Evolutionary conservation across 30 jellyfish, hydroid and myxozoan genomes (phyloP).

Genomic region (Aurelia sp.): DNA sequence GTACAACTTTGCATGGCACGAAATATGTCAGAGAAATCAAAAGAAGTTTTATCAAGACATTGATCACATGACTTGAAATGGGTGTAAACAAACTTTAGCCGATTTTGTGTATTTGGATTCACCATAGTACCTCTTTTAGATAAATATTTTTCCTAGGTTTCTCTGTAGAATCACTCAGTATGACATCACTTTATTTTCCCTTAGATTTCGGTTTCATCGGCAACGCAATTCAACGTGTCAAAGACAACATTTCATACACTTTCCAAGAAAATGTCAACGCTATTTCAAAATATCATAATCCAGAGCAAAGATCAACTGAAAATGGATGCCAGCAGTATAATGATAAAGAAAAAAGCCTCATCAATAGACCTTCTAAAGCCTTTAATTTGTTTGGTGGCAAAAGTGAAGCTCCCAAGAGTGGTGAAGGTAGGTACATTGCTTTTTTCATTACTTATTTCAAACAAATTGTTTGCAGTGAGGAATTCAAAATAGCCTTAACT

Average conservation of each 20-base stretch:
- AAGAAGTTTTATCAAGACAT: too few species aligned
- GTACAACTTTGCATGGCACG: too few species aligned
- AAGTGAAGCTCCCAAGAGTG: background rate
- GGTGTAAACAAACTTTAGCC: too few species aligned
- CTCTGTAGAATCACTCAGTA: background rate
- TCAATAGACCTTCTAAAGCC: constrained; percentile 48
- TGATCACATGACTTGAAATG: too few species aligned
- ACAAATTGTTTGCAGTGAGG: too few species aligned
- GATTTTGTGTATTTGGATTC: too few species aligned
- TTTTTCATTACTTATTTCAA: too few species aligned
- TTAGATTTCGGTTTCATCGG: constrained; percentile 22
- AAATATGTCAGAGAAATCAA: too few species aligned
- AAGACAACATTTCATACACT: constrained; percentile 47
- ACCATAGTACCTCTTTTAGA: too few species aligned
- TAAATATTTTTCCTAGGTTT: background rate
- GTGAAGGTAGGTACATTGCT: too few species aligned
- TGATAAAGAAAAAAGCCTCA: constrained; percentile 22
- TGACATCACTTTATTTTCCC: too few species aligned
- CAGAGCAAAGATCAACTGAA: background rate
- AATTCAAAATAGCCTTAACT: too few species aligned
- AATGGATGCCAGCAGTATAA: constrained; percentile 10
- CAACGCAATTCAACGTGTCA: constrained; percentile 49
- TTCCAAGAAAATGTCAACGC: constrained; percentile 44
- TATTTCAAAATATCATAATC: constrained; percentile 19
- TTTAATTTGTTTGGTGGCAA: constrained; percentile 20